phyloP scores from a whole-genome alignment of 2,888 invertebrate species.

The Parasteatoda lunata region DNA sequence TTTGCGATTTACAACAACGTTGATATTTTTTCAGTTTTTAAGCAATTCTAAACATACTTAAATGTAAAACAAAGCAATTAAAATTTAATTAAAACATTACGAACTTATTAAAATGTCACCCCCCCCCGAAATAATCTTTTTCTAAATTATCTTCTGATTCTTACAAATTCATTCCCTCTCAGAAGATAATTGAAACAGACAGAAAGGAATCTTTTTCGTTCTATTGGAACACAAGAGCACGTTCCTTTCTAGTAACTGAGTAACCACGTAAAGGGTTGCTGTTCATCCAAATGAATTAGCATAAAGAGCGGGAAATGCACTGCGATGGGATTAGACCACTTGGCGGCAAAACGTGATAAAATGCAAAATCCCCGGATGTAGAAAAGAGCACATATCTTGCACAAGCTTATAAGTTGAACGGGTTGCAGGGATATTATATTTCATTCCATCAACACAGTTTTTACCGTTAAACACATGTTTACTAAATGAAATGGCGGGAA shows the following conservation, averaged over 20 bases:
- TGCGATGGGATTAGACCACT: constrained; percentile 32
- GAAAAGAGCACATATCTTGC: constrained; percentile 39
- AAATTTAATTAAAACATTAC: too few species aligned
- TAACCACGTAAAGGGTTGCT: constrained; percentile 23
- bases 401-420: constrained; percentile 19
- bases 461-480: background rate
- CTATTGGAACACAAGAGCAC: too few species aligned
- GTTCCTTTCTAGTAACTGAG: background rate
- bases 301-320: constrained; percentile 56
- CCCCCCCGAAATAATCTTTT: too few species aligned
- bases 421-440: background rate
- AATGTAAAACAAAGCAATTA: too few species aligned
- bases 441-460: background rate
- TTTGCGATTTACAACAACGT: too few species aligned
- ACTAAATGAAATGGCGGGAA: background rate
- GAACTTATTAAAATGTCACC: too few species aligned
- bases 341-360: constrained; percentile 43
- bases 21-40: too few species aligned
- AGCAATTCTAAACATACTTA: too few species aligned
- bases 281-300: constrained; percentile 19
- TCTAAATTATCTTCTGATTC: too few species aligned
- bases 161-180: too few species aligned
- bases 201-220: too few species aligned
- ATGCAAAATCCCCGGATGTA: constrained; percentile 39
- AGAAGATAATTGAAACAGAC: too few species aligned